These are phyloP conservation scores for Knipowitschia caucasica DNA, from an alignment of 2,797 vertebrate genomes.

Conservation along the genomic window DNA sequence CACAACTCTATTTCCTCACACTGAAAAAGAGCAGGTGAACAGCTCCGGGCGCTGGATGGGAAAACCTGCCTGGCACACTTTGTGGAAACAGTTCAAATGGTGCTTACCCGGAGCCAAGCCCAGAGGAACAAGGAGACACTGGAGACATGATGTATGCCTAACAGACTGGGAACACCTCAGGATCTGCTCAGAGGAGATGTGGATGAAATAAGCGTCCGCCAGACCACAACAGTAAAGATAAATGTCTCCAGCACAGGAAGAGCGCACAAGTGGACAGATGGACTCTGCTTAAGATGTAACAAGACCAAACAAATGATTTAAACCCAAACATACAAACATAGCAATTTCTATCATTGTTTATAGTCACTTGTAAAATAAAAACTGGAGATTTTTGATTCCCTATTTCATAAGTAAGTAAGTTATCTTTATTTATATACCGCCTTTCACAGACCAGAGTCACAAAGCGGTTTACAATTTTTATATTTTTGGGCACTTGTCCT, in stretches of 20 bases:
- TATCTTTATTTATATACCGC: too few relatives aligned
- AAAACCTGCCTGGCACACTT: constrained; percentile 8
- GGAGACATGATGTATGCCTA: constrained; percentile 12
- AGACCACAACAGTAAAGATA: constrained; percentile 6
- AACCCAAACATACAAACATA: neutral
- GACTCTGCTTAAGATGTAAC: neutral
- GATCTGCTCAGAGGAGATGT: constrained; percentile 3
- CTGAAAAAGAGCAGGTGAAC: constrained; percentile 7
- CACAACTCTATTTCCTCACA: constrained; percentile 9
- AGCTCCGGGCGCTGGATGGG: constrained; percentile 14
- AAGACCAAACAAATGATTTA: constrained; percentile 6
- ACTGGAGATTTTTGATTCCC: too few relatives aligned
- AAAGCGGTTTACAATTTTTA: too few relatives aligned
- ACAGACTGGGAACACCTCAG: constrained; percentile 15
- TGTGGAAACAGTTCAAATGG: constrained; percentile 16
- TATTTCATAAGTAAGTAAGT: too few relatives aligned
- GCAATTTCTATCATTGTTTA: too few relatives aligned
- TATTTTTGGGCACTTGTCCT: too few relatives aligned
- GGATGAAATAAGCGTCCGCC: neutral
- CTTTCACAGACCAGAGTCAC: too few relatives aligned
- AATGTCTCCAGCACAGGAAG: neutral
- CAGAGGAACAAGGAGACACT: constrained; percentile 8
- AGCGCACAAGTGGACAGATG: neutral
- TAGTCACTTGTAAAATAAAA: too few relatives aligned
- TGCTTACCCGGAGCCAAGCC: constrained; percentile 22